Evolutionary conservation across 1,140 invertebrate genomes (phyloP), one percentile per base, ranked within the genome.

Genomic region (Saccostrea glomerata): DNA sequence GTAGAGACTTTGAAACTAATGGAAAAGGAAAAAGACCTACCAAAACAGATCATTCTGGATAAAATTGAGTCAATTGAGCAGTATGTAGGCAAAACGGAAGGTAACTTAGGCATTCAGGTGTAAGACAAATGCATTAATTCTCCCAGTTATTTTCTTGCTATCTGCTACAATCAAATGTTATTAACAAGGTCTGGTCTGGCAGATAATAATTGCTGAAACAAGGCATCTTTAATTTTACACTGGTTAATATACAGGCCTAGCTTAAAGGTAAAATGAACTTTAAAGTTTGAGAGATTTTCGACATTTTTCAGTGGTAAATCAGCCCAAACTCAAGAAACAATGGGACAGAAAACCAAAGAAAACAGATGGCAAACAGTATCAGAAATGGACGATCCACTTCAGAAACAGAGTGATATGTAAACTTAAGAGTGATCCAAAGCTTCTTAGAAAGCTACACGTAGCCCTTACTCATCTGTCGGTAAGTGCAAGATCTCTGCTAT

Each of bases 261-360:
- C 47, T 47, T 3, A 47, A 0, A 36, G 30, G 30, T 36, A 36
- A 36, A 36, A 36, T 6, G 9, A 47, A 1, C 47, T 1, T 47
- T 47, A 6, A 1, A 47, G 47, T 47, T 47, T 47, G 9, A 47
- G 6, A 47, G 9, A 1, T 47, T 47, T 47, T 47, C n/a, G 17
- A 63, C 17, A 20, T 63, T 63, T 63, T 20, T 17, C 70, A 77
- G 70, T 30, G 11, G 25, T 36, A 11, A 77, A 77, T 77, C 70
- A 77, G 70, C 70, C 70, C 2, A 82, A 66, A 60, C 77, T 82
- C 20, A 82, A 58, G 55, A 47, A 12, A 77, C 54, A 82, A 7
- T 89, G 84, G 84, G 30, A n/a, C 55, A 84, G 47, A 15, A 87
- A 63, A 84, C 60, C 82, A 30, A 11, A 30, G 36, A 86, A 77